Percentiles rank a stretch among this genome's conserved stretches.
Conservation (phyloP, 2,888 invertebrate genomes). For the Stenchaetothrips biformis region DNA sequence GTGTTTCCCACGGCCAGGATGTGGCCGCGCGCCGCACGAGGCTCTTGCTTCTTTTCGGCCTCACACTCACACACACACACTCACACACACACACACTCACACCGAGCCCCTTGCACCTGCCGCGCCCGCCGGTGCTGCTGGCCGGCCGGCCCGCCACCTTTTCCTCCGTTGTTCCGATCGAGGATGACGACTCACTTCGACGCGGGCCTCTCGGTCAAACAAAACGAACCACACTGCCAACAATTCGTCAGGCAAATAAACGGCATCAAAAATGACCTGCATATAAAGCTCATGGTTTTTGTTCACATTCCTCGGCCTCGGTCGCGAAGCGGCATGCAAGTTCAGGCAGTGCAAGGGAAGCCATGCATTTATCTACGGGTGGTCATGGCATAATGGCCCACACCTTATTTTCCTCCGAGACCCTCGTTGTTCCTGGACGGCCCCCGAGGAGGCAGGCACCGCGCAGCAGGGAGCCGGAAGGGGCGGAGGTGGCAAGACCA, state of each 20-base stretch:
- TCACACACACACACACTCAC: neutral
- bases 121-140: neutral
- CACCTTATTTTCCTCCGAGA: neutral
- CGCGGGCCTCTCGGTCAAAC: too few species aligned
- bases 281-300: too few species aligned
- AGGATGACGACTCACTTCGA: neutral
- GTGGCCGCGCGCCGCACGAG: neutral
- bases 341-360: too few species aligned
- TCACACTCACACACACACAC: neutral
- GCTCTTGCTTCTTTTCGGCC: neutral
- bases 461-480: neutral
- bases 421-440: neutral
- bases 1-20: neutral
- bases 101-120: neutral
- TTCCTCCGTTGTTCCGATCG: neutral
- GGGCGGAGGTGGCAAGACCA: neutral
- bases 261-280: too few species aligned
- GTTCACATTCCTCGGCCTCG: too few species aligned
- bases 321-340: too few species aligned
- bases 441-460: neutral
- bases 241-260: too few species aligned
- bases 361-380: too few species aligned
- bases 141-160: neutral
- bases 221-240: too few species aligned
- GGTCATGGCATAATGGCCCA: neutral